phyloP scores from a whole-genome alignment of 2,888 invertebrate genomes.

The Scaptomyza parva region DNA sequence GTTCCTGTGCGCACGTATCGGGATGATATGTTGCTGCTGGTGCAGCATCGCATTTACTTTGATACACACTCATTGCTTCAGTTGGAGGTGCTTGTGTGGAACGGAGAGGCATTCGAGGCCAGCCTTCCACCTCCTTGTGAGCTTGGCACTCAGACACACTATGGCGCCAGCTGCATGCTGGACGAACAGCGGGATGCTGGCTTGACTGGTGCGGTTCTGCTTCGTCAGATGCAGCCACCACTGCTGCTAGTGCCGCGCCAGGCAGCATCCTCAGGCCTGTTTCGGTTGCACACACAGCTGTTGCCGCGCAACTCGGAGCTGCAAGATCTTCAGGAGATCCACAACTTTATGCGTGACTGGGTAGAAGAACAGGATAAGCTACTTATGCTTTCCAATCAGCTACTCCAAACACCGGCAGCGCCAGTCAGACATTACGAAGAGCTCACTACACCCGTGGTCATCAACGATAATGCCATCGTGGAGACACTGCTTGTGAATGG shows the following conservation, averaged over 20 bases:
- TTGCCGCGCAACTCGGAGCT: constrained; percentile 79
- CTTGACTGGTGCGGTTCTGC: constrained; percentile 76
- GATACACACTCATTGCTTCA: constrained; percentile 80
- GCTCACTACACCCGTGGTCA: constrained; percentile 65
- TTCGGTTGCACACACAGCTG: constrained; percentile 78
- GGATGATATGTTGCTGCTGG: constrained; percentile 84
- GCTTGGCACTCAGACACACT: constrained; percentile 59
- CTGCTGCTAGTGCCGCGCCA: constrained; percentile 81
- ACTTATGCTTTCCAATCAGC: constrained; percentile 33
- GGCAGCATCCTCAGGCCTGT: constrained; percentile 81
- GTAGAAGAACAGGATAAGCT: constrained; percentile 76
- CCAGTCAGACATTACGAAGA: constrained; percentile 9
- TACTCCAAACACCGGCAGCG: constrained; percentile 13
- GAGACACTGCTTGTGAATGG: constrained; percentile 75
- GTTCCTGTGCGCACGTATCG: constrained; percentile 83
- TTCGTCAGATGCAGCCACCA: constrained; percentile 71
- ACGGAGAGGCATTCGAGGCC: constrained; percentile 83
- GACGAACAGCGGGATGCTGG: constrained; percentile 81
- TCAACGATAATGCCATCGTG: constrained; percentile 64
- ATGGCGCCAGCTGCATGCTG: constrained; percentile 82
- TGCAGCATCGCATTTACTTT: constrained; percentile 84
- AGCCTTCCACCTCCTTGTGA: constrained; percentile 81
- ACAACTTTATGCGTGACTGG: constrained; percentile 72
- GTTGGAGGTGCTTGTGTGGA: constrained; percentile 84
- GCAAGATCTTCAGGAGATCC: constrained; percentile 79